Base-by-base conservation (phyloP, 2,888 invertebrate genomes). In the Ormyrus rosae region DNA sequence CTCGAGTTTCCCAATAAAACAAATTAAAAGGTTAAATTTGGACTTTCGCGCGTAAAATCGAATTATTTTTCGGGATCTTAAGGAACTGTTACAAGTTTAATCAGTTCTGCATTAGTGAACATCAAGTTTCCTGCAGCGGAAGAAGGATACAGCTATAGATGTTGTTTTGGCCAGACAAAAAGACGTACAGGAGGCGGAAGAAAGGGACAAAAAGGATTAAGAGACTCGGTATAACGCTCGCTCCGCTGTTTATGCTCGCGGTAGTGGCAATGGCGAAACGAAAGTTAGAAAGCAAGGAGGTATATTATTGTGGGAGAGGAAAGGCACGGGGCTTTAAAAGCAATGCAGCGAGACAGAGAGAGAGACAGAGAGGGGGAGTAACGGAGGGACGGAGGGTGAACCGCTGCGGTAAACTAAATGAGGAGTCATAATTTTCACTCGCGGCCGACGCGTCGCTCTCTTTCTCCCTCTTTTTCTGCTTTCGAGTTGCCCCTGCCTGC, bases 341-440 rank as follows among this genome's bases (percentile, higher is more conserved):
- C 71, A 55, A 60, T 51, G 67, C 72, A 55, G 11, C 19, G 34
- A 34, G 34, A 34, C 34, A 19, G 13, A n/a, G 51, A n/a, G 51
- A 19, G 71, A 61, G 74, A 67, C 46, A 34, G 34, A 34, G 34
- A 2, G 34, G n/a, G 71, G 61, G 74, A 67, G 53, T 2, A 34
- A 34, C 34, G 34, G 34, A 19, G 71, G 61, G 74, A 67, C 50
- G 45, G 72, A 58, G 48, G 76, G 81, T 74, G 64, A 76, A 73
- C 19, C 81, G 81, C 83, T 80, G 79, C 82, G 83, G 81, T 72
- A 84, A 84, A 83, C 83, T 86, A 87, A 88, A 89, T 87, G 88
- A 89, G 86, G 84, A 88, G 87, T 87, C 88, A 87, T 89, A 88
- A 89, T 89, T 89, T 85, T 87, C 86, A 85, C 85, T 74, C 64